Conservation (phyloP, 2,113 vertebrate genomes). For the Microcebus murinus region DNA sequence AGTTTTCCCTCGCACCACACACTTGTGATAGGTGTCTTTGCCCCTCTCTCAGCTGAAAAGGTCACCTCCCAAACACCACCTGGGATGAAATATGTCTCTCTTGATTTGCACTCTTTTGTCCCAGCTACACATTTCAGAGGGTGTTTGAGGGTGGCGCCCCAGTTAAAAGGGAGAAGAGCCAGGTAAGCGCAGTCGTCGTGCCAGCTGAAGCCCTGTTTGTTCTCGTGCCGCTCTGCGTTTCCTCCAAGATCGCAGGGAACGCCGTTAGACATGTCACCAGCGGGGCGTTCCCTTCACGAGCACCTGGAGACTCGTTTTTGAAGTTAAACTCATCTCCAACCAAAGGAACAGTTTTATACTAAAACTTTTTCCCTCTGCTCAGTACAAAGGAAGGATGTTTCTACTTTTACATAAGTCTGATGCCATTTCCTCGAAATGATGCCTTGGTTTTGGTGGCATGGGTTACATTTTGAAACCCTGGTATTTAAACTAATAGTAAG, state of each 20-base stretch:
- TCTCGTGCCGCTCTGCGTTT: neutral
- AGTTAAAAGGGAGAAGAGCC: neutral
- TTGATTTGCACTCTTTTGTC: neutral
- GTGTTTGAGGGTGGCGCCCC: neutral
- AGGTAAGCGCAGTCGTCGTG: neutral
- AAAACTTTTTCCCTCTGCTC: neutral
- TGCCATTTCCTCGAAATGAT: conserved; percentile 28
- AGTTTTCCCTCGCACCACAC: neutral
- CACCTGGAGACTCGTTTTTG: neutral
- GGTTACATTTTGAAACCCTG: neutral
- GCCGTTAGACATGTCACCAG: neutral
- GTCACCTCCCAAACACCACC: neutral
- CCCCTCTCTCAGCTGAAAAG: neutral
- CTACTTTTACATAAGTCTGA: conserved; percentile 9
- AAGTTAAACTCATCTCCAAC: conserved; percentile 6
- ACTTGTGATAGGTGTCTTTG: neutral
- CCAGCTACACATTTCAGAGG: neutral
- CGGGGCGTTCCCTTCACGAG: neutral
- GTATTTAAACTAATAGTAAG: neutral
- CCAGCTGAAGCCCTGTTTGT: neutral
- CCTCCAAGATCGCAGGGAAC: neutral
- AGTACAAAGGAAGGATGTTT: neutral
- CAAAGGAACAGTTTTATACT: conserved; percentile 1
- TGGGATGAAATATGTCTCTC: neutral
- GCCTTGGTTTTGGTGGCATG: neutral